These are phyloP conservation scores for Halcyon badia DNA, from an alignment of 2,797 vertebrate genomes.

Conservation along the genomic window DNA sequence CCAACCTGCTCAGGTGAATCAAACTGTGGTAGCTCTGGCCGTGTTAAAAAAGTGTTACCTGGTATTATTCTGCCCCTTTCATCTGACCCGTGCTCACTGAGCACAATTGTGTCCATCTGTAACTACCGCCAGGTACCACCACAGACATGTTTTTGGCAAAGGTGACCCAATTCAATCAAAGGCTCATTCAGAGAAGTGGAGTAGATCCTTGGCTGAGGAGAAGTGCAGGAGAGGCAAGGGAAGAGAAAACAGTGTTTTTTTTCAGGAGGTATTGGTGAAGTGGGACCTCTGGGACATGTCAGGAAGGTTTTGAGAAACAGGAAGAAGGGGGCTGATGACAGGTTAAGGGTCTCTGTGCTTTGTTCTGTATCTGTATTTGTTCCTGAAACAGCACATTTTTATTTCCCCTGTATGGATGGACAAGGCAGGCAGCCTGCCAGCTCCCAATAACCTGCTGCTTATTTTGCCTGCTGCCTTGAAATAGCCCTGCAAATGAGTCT, in stretches of 20 bases:
- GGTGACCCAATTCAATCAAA: neutral
- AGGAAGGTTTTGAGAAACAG: neutral
- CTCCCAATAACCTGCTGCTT: neutral
- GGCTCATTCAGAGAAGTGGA: neutral
- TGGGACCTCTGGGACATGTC: neutral
- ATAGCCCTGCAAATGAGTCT: neutral
- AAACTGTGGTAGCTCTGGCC: neutral
- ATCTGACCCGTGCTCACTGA: neutral
- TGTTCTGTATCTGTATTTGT: neutral
- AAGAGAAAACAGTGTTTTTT: neutral
- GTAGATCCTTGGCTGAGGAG: neutral
- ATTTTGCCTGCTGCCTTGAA: neutral
- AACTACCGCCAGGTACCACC: neutral
- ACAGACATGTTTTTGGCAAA: fast-evolving
- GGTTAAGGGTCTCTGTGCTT: neutral
- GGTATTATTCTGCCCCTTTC: neutral
- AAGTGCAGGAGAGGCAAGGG: neutral
- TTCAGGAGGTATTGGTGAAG: neutral
- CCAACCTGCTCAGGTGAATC: neutral
- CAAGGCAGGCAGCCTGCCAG: neutral
- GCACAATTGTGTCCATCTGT: neutral
- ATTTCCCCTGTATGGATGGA: neutral
- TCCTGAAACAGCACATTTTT: neutral
- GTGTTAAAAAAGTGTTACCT: neutral
- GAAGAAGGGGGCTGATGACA: neutral